Conservation (phyloP, 2,113 vertebrate species). For the Hemicordylus capensis region DNA sequence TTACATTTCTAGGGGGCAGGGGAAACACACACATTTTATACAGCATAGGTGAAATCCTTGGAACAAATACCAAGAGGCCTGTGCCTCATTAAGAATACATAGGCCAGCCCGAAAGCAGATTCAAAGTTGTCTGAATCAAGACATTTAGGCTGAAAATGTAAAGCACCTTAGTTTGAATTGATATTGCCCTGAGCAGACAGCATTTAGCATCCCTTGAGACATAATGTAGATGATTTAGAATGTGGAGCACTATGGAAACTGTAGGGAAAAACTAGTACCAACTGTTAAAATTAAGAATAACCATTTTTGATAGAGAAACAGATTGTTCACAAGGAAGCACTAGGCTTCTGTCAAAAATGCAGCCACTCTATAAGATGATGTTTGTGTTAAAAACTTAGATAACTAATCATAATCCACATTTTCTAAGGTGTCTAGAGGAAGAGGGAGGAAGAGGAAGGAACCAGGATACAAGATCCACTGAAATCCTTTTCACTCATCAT, state of each 20-base stretch:
- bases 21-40: conserved; percentile 1
- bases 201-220: background rate
- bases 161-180: background rate
- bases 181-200: background rate
- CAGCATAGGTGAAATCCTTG: conserved; percentile 25
- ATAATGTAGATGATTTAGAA: background rate
- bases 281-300: background rate
- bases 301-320: background rate
- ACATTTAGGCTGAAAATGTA: conserved; percentile 1
- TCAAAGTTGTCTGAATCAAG: background rate
- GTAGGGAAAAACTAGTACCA: background rate
- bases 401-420: too few species aligned
- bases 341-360: too few species aligned
- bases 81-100: conserved; percentile 7
- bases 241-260: background rate
- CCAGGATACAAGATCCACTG: too few species aligned
- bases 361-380: too few species aligned
- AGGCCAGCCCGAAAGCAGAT: background rate
- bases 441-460: too few species aligned
- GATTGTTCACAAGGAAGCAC: background rate
- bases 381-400: too few species aligned
- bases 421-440: too few species aligned
- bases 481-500: too few species aligned
- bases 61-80: conserved; percentile 21
- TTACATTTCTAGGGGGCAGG: conserved; percentile 23